Evolutionary conservation across 2,888 invertebrate genomes (phyloP), one percentile per base, ranked within the genome.

Genomic region (Euclidia mi): DNA sequence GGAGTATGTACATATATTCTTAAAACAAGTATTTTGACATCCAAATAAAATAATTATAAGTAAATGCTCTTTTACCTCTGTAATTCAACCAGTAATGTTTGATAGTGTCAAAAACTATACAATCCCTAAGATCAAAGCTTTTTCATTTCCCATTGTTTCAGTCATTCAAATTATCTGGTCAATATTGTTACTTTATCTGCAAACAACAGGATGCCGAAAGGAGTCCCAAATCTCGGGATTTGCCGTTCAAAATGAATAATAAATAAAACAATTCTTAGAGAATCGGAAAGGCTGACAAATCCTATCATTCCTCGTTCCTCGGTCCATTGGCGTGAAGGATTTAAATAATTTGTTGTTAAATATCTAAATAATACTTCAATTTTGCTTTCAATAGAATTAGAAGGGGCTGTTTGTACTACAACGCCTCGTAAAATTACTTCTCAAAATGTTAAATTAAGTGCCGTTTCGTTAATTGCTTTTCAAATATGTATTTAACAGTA

Each of bases 391-490:
- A 12, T 11, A 2, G 10, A n/a, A 32, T 11, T 25, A 25, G 20
- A 7, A 25, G 6, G 32, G 2, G 11, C 11, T 32, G 32, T 32
- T 29, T 29, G 12, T 12, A 37, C 37, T 17, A 18, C 37, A 18
- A 15, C 37, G 35, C 9, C 15, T 37, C 9, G 37, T n/a, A 10
- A 37, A 15, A 2, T 31, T 4, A 17, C 37, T 34, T 34, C 9
- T 14, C 17, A 18, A 37, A 10, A 37, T 37, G n/a, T 37, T 18
- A 10, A 37, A 37, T 10, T 34, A 12, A 34, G 34, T 37, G 18
- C 17, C n/a, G 18, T 37, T 37, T 9, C 17, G 37, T 37, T 37
- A 37, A 37, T 37, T 37, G 37, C 37, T 37, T 10, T 37, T 18
- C 37, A 37, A 37, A 18, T 37, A 37, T 37, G 17, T 37, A 10